These are phyloP conservation scores for Epinephelus malabaricus DNA, from an alignment of 2,797 vertebrate genomes.

Conservation along the genomic window DNA sequence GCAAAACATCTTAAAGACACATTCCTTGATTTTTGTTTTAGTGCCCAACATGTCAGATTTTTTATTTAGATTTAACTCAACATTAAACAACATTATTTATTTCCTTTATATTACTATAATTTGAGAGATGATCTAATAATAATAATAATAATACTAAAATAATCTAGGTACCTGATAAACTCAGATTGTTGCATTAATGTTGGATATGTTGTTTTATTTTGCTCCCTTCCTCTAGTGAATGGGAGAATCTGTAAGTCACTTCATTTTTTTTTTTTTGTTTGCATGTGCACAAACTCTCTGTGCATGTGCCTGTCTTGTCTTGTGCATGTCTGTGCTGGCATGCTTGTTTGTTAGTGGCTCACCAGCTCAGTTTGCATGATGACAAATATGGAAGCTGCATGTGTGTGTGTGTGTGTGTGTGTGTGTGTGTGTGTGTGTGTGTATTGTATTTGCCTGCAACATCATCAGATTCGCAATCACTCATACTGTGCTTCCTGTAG, in stretches of 20 bases:
- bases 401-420: background rate
- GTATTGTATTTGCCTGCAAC: background rate
- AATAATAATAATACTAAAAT: no score
- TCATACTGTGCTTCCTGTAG: background rate
- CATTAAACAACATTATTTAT: background rate
- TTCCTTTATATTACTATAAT: no score
- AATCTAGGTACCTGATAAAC: no score
- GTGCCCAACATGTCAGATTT: background rate
- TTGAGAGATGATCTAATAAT: no score
- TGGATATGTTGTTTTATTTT: conserved; percentile 63
- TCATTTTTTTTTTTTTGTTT: conserved; percentile 38
- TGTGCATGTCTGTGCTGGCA: conserved; percentile 5
- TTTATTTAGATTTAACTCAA: background rate
- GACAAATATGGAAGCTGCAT: background rate
- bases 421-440: background rate
- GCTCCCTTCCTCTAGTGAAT: conserved; percentile 89
- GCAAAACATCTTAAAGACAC: background rate
- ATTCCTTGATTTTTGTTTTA: background rate
- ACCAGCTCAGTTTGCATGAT: conserved; percentile 17
- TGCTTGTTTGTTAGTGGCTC: conserved; percentile 2
- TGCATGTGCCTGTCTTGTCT: conserved; percentile 15
- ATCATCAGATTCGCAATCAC: background rate
- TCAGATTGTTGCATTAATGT: conserved; percentile 20
- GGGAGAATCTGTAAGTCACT: conserved; percentile 96
- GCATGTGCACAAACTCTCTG: conserved; percentile 23